Evolutionary conservation across 2,797 vertebrate genomes (phyloP), one percentile per base, ranked within the genome.

Genomic region (Gila robusta): DNA sequence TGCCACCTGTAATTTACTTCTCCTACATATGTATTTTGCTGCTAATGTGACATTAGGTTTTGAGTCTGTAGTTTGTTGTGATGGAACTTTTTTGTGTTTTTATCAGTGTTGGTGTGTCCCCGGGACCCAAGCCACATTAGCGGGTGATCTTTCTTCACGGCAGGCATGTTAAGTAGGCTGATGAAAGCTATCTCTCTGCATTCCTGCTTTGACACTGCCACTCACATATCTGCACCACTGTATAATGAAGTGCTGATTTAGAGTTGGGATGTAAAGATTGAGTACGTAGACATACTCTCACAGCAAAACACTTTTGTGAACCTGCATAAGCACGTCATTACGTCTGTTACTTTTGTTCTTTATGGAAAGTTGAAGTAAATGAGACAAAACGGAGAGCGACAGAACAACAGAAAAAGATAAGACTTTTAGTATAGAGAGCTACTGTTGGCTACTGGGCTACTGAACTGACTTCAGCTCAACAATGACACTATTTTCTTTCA

Each of bases 181-280:
- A 85, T 62, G 80, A 86, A 87, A 85, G 73, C 73, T 82, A 85
- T 85, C 82, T 71, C 35, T 41, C 74, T 32, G 39, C 87, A 85
- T 90, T 90, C 85, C 83, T 79, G 54, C 47, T 80, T 85, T 86
- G 71, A 77, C 84, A 81, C 54, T 62, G 23, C 14, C 59, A 54
- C 52, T 66, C 71, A 62, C 74, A 62, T 44, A 76, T 84, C 67
- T 71, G 77, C 56, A 81, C 32, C 17, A 41, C 9, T 41, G 39
- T 41, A 54, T 66, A 59, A 87, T 82, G 80, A 82, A 78, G 80
- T 19, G 77, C 41, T 81, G 83, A 87, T 81, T 70, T 72, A 39
- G 37, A 85, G 80, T 73, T 77, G 54, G 69, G 23, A 84, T 70
- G 37, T 52, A 70, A 47, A 28, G 47, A 56, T 14, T 35, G 37